Percentiles rank a stretch among this genome's conserved stretches.
phyloP scores from a whole-genome alignment of 2,888 invertebrate genomes.

The Proisotoma minuta region DNA sequence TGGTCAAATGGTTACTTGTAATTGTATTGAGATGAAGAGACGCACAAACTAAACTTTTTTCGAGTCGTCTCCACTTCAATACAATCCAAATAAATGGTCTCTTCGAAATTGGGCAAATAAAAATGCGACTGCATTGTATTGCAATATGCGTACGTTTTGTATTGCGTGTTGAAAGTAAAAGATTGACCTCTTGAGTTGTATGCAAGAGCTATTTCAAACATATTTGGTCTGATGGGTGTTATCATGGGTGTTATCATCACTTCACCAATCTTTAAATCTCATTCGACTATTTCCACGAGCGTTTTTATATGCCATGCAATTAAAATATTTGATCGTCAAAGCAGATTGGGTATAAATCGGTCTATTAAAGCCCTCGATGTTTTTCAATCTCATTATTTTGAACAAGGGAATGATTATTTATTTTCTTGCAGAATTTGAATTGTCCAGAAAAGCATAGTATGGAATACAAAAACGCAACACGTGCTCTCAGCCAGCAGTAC shows the following conservation, averaged over 20 bases:
- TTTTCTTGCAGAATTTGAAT: no score
- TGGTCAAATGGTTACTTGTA: constrained; percentile 1
- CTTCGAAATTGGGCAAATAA: neutral
- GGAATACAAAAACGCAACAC: constrained; percentile 1
- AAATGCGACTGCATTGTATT: neutral
- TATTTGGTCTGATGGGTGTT: no score
- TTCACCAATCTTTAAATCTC: neutral
- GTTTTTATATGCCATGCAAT: neutral
- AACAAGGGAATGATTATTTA: no score
- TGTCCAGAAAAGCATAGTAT: no score
- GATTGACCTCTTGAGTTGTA: neutral
- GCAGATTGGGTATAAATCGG: neutral
- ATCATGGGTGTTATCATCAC: neutral
- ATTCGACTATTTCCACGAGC: neutral
- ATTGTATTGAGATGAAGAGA: neutral
- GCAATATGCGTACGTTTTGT: no score
- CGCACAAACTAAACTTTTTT: neutral
- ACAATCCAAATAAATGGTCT: neutral
- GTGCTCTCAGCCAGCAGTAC: neutral
- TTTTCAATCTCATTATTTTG: no score
- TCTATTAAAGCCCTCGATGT: no score
- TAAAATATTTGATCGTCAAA: neutral
- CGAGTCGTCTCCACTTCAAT: neutral
- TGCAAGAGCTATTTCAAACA: no score
- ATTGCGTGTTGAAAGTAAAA: constrained; percentile 3